phyloP scores from a whole-genome alignment of 2,888 invertebrate species.

The Apodemia zela region DNA sequence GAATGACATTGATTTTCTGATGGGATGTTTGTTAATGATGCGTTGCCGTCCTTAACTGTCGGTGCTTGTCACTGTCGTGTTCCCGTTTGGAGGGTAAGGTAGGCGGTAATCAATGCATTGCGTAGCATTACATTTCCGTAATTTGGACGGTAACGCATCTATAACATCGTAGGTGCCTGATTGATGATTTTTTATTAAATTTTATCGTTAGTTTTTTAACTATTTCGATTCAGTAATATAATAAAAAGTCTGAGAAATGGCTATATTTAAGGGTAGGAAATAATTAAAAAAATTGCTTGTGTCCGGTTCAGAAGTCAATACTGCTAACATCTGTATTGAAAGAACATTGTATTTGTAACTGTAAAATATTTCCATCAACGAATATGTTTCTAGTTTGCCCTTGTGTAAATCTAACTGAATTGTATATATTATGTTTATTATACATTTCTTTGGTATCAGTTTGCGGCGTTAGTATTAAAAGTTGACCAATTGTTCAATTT shows the following conservation, averaged over 20 bases:
- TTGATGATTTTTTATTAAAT: no score
- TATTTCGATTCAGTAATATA: background rate
- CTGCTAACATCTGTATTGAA: background rate
- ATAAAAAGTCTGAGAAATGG: background rate
- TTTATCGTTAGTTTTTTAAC: background rate
- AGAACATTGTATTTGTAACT: background rate
- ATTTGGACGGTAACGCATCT: no score
- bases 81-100: no score
- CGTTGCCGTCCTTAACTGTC: no score
- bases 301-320: background rate
- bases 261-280: background rate
- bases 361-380: background rate
- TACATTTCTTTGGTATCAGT: conserved; percentile 12
- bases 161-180: no score
- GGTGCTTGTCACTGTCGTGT: no score
- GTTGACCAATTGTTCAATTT: conserved; percentile 26
- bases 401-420: conserved; percentile 12
- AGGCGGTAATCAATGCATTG: no score
- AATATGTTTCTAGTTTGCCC: background rate
- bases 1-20: no score
- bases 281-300: background rate
- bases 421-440: conserved; percentile 11
- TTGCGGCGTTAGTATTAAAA: conserved; percentile 18
- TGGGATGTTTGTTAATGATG: no score
- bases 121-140: no score